phyloP scores from a whole-genome alignment of 2,113 vertebrate genomes.

The Thryonomys swinderianus region DNA sequence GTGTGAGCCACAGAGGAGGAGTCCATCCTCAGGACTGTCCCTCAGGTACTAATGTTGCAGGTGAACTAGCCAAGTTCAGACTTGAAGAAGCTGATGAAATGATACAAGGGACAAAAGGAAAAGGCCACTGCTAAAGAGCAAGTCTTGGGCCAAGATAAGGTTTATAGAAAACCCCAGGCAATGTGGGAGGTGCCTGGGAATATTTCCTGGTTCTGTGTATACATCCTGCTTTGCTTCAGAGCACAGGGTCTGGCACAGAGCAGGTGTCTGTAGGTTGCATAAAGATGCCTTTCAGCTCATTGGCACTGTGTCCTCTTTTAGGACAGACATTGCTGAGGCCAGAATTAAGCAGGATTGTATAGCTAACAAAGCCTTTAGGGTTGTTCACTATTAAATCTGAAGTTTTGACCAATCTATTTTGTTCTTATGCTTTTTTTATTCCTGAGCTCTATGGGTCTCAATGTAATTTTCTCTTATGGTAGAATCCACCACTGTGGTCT shows the following conservation, averaged over 20 bases:
- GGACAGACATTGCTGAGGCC: neutral
- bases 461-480: neutral
- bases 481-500: neutral
- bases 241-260: neutral
- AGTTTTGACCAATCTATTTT: neutral
- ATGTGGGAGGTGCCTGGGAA: neutral
- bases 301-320: neutral
- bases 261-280: neutral
- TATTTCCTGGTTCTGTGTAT: neutral
- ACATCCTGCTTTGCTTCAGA: slow-evolving; percentile 36
- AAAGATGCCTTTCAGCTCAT: neutral
- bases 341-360: slow-evolving; percentile 33
- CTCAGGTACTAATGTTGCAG: neutral
- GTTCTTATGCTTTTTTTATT: neutral
- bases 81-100: neutral
- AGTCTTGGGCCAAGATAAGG: neutral
- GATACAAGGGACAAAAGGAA: neutral
- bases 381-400: neutral
- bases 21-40: neutral
- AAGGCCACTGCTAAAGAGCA: neutral
- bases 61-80: neutral
- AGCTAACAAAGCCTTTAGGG: neutral
- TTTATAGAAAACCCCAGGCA: neutral
- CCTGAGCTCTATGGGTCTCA: neutral
- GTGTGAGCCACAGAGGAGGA: neutral